Evolutionary conservation across 2,797 vertebrate genomes (phyloP).

Genomic region (Varecia variegata): DNA sequence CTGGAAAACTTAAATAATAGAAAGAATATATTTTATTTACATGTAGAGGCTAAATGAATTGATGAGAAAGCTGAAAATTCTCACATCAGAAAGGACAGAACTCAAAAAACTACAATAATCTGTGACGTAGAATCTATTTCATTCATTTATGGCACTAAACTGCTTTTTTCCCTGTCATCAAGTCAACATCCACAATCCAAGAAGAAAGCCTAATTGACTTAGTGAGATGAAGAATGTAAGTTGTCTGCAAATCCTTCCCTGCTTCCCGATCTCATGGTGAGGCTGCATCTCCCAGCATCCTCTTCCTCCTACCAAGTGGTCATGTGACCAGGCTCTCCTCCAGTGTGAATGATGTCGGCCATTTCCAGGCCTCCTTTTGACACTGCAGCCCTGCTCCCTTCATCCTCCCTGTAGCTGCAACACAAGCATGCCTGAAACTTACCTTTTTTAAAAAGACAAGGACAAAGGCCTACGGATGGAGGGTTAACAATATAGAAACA

Average conservation of each 20-base stretch:
- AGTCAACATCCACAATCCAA: background rate
- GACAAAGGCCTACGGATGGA: background rate
- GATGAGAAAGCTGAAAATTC: background rate
- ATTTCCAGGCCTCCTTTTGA: background rate
- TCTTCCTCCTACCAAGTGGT: fast-evolving
- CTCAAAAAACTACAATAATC: background rate
- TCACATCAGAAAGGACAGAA: background rate
- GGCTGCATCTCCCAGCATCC: background rate
- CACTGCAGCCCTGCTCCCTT: fast-evolving
- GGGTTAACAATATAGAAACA: background rate
- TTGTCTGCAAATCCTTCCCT: fast-evolving
- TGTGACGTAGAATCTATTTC: background rate
- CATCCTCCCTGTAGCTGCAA: no score
- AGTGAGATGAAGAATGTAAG: background rate
- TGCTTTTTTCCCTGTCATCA: background rate
- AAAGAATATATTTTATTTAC: background rate
- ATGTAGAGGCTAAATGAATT: background rate
- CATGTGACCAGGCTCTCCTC: fast-evolving
- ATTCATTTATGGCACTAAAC: fast-evolving
- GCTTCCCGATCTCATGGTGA: background rate
- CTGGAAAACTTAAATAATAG: background rate
- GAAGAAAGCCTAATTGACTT: background rate
- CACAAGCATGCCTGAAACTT: background rate
- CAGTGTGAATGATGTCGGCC: fast-evolving
- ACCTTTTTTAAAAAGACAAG: background rate